Base-by-base conservation (phyloP, 2,797 vertebrate species). In the Botia kubotai region DNA sequence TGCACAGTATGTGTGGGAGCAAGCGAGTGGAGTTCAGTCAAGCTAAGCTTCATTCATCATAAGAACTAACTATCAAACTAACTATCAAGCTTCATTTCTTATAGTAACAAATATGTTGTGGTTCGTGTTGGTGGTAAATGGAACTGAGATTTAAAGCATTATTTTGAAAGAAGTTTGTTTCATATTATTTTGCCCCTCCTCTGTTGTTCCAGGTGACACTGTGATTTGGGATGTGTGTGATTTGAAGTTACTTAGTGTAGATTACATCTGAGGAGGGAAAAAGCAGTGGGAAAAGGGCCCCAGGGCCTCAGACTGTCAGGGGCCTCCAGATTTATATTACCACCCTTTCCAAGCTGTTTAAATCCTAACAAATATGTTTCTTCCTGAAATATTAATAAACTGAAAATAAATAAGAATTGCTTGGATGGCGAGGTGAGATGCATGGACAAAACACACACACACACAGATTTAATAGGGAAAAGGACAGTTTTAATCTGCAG, bases 301-400 rank as follows among this genome's bases (percentile, higher is more conserved):
- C 57, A 4, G 17, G 14, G 6, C 26, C 23, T 23, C 26, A n/a
- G 58, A 52, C n/a, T 72, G 3, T 13, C 50, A 71, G 2, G 43
- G 8, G 4, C 7, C 26, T 58, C 21, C 13, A 39, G 6, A 72
- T 60, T 6, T 23, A 8, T 58, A 23, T 62, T 29, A 5, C 23
- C 4, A 1, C 5, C 29, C 2, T 58, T 29, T 62, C 23, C 58
- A 29, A 5, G 29, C 26, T 26, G 6, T 36, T 36, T 33, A 33
- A 65, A 65, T 65, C 26, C 26, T 36, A 8, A 29, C 33, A 63
- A 52, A 75, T 68, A 6, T 70, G 66, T 60, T 73, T 52, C 43
- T 39, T 69, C 43, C 68, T 82, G 21, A 60, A 69, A 82, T 75
- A 79, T 23, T 75, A 55, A 16, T 62, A 4, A 82, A 52, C 6